A percentile compares a stretch with the other conserved stretches of the same genome.
phyloP scores from a whole-genome alignment of 2,113 vertebrate species.

The Barbus barbus region DNA sequence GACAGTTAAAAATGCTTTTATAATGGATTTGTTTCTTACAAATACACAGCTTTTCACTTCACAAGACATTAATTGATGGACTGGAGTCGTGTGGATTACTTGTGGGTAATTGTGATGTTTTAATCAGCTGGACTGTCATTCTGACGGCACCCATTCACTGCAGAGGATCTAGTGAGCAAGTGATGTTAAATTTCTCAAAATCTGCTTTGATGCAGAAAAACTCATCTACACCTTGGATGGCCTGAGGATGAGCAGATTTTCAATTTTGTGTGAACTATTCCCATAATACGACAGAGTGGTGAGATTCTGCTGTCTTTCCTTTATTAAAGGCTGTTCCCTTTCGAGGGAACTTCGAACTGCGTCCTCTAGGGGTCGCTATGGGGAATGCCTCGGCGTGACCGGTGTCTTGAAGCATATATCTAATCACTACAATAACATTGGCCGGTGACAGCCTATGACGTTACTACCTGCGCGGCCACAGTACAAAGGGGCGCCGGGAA shows the following conservation, averaged over 20 bases:
- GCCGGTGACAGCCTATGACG: too few relatives aligned
- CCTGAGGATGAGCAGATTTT: not conserved
- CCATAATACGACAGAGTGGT: not conserved
- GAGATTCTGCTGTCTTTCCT: not conserved
- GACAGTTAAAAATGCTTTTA: too few relatives aligned
- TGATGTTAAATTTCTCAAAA: not conserved
- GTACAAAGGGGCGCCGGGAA: too few relatives aligned
- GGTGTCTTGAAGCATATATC: too few relatives aligned
- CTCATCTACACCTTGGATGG: not conserved
- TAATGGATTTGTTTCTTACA: too few relatives aligned
- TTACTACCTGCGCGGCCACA: too few relatives aligned
- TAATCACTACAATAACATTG: too few relatives aligned
- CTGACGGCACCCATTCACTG: not conserved
- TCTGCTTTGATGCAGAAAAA: not conserved
- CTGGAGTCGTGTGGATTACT: not conserved
- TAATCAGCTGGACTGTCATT: not conserved
- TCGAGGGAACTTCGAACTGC: too few relatives aligned
- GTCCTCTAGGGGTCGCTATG: too few relatives aligned
- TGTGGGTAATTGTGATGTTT: not conserved
- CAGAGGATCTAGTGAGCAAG: not conserved
- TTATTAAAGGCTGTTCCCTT: not conserved
- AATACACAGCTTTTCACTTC: too few relatives aligned
- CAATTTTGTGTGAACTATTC: not conserved
- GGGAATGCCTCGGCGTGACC: too few relatives aligned
- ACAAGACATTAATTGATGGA: not conserved